These are phyloP conservation scores for Eledone cirrhosa DNA, from an alignment of 2,888 invertebrate genomes.

Conservation along the genomic window DNA sequence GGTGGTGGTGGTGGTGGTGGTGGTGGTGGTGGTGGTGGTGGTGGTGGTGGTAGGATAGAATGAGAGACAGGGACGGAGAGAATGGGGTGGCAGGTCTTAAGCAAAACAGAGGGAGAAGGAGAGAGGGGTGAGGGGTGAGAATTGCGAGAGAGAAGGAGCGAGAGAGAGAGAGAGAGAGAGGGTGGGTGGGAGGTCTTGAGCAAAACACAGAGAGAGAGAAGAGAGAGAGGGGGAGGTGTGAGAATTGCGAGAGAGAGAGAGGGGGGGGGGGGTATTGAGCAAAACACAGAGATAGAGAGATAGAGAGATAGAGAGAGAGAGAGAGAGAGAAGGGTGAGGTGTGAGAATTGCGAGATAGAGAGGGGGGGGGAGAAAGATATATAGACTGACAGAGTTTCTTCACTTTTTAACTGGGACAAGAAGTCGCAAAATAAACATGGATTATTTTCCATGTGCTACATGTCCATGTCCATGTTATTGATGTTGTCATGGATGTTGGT, in stretches of 20 bases:
- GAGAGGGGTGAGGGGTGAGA: neutral
- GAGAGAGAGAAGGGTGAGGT: neutral
- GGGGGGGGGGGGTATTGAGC: neutral
- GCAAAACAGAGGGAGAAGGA: neutral
- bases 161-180: neutral
- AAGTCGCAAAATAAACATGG: neutral
- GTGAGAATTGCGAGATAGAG: neutral
- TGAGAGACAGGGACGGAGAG: neutral
- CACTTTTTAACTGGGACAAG: neutral
- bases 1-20: too few relatives aligned
- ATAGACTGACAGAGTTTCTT: neutral
- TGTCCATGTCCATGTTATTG: too few relatives aligned
- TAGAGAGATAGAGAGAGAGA: neutral
- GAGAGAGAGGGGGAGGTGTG: neutral
- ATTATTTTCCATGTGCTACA: neutral
- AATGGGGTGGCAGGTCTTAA: neutral
- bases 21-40: too few relatives aligned
- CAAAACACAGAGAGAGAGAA: neutral
- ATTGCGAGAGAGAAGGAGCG: neutral
- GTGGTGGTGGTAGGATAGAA: too few relatives aligned
- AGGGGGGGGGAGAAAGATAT: neutral
- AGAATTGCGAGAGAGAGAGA: neutral
- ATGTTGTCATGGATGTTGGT: too few relatives aligned
- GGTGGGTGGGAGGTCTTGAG: neutral
- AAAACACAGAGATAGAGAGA: neutral